phyloP scores from a whole-genome alignment of 2,888 invertebrate genomes.

The Perdita meconis region DNA sequence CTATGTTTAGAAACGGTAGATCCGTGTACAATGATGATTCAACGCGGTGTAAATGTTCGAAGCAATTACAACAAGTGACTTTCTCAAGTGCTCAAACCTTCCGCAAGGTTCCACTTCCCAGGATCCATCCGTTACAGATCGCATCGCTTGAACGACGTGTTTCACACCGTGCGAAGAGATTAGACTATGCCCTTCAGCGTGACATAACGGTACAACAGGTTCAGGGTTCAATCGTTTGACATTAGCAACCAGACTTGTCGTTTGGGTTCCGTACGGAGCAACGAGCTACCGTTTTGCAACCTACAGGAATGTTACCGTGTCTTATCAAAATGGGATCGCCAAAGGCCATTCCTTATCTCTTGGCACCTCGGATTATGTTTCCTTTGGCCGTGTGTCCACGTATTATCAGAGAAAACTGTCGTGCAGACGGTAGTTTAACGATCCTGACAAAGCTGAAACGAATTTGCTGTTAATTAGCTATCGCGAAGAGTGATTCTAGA shows the following conservation, averaged over 20 bases:
- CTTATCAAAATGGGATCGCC: conserved; percentile 8
- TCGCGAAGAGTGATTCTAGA: neutral
- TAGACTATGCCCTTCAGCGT: conserved; percentile 49
- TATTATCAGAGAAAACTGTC: too few relatives aligned
- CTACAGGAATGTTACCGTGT: too few relatives aligned
- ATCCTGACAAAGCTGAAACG: conserved; percentile 1
- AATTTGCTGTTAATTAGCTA: neutral
- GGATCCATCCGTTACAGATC: neutral
- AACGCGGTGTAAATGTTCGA: neutral
- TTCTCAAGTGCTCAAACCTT: neutral
- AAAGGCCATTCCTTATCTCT: neutral
- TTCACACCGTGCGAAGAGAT: conserved; percentile 49
- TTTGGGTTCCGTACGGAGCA: conserved; percentile 20
- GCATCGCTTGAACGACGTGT: conserved; percentile 3
- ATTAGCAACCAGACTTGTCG: conserved; percentile 28
- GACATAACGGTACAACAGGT: conserved; percentile 54
- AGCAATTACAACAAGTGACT: neutral
- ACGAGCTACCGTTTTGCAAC: conserved; percentile 21
- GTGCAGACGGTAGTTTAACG: neutral
- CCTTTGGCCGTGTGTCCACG: too few relatives aligned
- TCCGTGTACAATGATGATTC: neutral
- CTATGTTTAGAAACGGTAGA: too few relatives aligned
- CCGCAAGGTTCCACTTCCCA: neutral
- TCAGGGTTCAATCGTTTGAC: conserved; percentile 68
- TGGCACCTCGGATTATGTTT: too few relatives aligned